A percentile compares a stretch with the other conserved stretches of the same genome.
Evolutionary conservation across 64 coral and sea anemone species (phyloP).

Genomic region (Actinia equina): DNA sequence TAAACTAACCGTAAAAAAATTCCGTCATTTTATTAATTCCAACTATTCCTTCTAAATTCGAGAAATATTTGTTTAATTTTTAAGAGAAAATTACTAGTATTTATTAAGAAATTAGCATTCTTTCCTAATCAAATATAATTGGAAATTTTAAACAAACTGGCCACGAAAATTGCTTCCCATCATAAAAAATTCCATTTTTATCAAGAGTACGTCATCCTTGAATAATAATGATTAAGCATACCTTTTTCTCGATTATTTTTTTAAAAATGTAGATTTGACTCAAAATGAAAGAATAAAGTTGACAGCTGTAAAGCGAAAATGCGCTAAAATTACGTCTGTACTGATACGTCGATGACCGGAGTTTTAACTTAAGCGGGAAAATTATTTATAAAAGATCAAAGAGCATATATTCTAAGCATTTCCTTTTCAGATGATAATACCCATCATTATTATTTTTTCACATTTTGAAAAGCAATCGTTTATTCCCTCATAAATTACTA

Average conservation of each 20-base stretch:
- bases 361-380: background rate
- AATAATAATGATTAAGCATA: background rate
- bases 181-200: background rate
- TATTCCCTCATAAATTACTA: background rate
- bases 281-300: background rate
- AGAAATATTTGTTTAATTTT: background rate
- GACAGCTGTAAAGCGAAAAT: background rate
- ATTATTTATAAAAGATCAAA: background rate
- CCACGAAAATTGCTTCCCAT: background rate
- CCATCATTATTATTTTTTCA: background rate
- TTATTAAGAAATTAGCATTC: background rate
- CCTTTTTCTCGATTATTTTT: background rate
- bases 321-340: background rate
- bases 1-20: background rate
- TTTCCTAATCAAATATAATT: background rate
- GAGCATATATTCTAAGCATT: background rate
- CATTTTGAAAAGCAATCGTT: background rate
- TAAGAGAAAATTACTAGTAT: background rate
- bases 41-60: background rate
- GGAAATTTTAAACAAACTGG: background rate
- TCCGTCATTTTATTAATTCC: background rate
- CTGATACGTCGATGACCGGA: background rate
- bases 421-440: background rate
- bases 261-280: background rate
- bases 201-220: background rate